A percentile compares a stretch with the other conserved stretches of the same genome.
Conservation (phyloP, 1,140 invertebrate species). For the Rhagoletis zephyria region DNA sequence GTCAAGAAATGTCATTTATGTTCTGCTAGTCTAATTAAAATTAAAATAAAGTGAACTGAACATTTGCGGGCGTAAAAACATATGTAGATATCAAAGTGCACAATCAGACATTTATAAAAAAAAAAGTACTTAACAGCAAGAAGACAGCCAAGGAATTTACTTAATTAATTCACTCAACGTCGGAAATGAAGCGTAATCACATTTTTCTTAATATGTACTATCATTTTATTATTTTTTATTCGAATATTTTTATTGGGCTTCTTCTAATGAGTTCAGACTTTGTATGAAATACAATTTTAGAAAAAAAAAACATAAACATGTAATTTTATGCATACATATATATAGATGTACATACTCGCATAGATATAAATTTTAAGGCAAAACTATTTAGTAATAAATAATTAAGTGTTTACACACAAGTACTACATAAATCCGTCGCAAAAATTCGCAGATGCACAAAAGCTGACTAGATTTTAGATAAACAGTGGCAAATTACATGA, state of each 20-base stretch:
- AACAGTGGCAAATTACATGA: not conserved
- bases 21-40: conserved; percentile 50
- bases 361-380: not conserved
- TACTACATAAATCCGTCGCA: not conserved
- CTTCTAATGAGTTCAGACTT: not conserved
- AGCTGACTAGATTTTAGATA: not conserved
- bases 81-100: not conserved
- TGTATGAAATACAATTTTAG: not conserved
- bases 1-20: conserved; percentile 55
- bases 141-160: not conserved
- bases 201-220: not conserved
- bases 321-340: too few species aligned
- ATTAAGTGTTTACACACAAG: not conserved
- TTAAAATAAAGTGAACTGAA: not conserved
- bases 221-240: not conserved
- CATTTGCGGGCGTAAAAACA: not conserved
- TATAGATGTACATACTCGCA: too few species aligned
- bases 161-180: conserved; percentile 17
- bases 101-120: not conserved
- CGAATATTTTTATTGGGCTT: not conserved
- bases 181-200: not conserved
- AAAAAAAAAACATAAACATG: not conserved
- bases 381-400: conserved; percentile 45
- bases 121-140: not conserved
- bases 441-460: not conserved